Percentiles rank a stretch among this genome's conserved stretches.
These are phyloP conservation scores for Thymelicus lineola DNA, from an alignment of 2,888 invertebrate species.

Conservation along the genomic window DNA sequence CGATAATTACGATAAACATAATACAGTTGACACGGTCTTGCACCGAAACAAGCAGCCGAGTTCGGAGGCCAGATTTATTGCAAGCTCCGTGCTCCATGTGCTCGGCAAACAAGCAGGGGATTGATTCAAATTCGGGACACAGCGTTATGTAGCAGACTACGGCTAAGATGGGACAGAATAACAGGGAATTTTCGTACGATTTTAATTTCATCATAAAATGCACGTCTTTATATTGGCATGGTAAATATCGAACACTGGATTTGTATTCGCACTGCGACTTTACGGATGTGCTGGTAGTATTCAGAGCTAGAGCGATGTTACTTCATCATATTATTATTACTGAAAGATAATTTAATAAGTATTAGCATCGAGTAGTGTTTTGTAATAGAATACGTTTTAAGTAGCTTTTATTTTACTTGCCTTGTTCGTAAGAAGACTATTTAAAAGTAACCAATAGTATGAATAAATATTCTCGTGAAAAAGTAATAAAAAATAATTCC, in stretches of 20 bases:
- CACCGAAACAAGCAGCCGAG: background rate
- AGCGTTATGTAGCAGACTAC: background rate
- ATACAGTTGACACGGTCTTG: background rate
- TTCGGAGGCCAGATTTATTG: constrained; percentile 9
- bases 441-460: too few species aligned
- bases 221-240: constrained; percentile 3
- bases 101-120: constrained; percentile 14
- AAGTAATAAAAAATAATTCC: too few species aligned
- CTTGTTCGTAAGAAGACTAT: too few species aligned
- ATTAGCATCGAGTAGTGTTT: too few species aligned
- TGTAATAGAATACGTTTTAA: too few species aligned
- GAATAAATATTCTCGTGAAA: too few species aligned
- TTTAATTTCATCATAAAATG: constrained; percentile 1
- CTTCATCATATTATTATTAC: too few species aligned
- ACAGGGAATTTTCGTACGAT: background rate
- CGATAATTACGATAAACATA: too few species aligned
- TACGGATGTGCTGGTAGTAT: background rate
- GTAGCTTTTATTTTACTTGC: too few species aligned
- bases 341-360: too few species aligned
- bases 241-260: background rate
- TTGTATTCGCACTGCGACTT: background rate
- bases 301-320: too few species aligned
- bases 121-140: constrained; percentile 8
- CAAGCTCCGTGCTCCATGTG: constrained; percentile 8
- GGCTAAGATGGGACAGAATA: background rate